Conservation (phyloP, 2,888 invertebrate species). For the Pseudolycoriella hygida region DNA sequence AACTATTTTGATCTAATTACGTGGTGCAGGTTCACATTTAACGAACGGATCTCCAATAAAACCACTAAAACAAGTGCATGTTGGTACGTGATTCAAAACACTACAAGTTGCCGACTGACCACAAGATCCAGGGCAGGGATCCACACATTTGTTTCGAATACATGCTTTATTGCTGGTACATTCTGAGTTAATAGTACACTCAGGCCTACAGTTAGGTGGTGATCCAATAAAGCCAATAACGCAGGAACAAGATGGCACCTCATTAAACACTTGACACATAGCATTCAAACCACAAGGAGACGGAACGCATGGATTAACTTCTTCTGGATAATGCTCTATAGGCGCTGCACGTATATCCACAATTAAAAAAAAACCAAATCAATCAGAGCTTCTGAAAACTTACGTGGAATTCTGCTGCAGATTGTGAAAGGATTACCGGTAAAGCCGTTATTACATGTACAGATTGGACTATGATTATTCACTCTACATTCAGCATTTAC, state of each 20-base stretch:
- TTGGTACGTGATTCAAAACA: slow-evolving; percentile 55
- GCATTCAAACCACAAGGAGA: slow-evolving; percentile 56
- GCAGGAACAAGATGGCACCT: slow-evolving; percentile 37
- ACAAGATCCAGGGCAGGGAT: slow-evolving; percentile 69
- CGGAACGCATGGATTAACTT: slow-evolving; percentile 47
- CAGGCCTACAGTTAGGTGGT: slow-evolving; percentile 60
- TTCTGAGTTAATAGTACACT: slow-evolving; percentile 73
- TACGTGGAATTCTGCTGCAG: slow-evolving; percentile 26
- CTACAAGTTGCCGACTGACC: slow-evolving; percentile 40
- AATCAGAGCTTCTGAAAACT: slow-evolving; percentile 32
- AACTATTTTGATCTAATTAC: not conserved
- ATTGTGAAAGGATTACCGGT: slow-evolving; percentile 55
- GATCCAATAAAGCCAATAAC: slow-evolving; percentile 53
- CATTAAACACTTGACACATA: slow-evolving; percentile 39
- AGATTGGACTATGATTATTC: slow-evolving; percentile 66
- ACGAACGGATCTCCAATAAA: slow-evolving; percentile 58
- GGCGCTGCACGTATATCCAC: slow-evolving; percentile 11
- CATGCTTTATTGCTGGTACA: slow-evolving; percentile 70
- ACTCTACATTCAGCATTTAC: slow-evolving; percentile 56
- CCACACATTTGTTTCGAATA: slow-evolving; percentile 61
- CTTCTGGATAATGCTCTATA: slow-evolving; percentile 17
- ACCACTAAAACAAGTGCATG: slow-evolving; percentile 51
- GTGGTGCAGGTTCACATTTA: slow-evolving; percentile 24
- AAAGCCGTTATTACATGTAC: slow-evolving; percentile 50
- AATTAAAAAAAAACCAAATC: not conserved